Percentiles rank a stretch among this genome's conserved stretches.
These are phyloP conservation scores for Tiphia femorata DNA, from an alignment of 2,888 invertebrate species.

Conservation along the genomic window DNA sequence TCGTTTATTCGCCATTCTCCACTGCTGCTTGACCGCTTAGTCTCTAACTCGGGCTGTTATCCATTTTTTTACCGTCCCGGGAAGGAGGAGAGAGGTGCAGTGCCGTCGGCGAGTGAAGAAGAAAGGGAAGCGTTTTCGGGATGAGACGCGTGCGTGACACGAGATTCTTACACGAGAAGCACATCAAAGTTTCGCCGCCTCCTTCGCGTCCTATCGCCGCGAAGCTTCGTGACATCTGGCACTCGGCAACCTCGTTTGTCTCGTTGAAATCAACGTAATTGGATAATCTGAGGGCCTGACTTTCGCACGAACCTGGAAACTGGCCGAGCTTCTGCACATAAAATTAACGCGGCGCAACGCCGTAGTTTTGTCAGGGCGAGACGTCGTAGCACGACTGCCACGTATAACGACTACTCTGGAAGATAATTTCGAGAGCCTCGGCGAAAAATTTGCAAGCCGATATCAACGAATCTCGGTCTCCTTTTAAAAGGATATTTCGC, in stretches of 20 bases:
- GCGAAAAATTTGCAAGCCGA: not conserved
- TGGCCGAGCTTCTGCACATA: not conserved
- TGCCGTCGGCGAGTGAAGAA: not conserved
- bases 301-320: conserved; percentile 43
- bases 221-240: conserved; percentile 61
- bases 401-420: no score
- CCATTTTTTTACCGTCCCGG: not conserved
- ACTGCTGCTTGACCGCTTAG: not conserved
- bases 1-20: not conserved
- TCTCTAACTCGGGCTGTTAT: not conserved
- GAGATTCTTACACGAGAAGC: conserved; percentile 45
- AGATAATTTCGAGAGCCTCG: not conserved
- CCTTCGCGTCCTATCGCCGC: conserved; percentile 32
- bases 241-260: conserved; percentile 64
- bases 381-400: not conserved
- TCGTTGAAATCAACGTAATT: conserved; percentile 63
- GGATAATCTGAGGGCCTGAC: conserved; percentile 54
- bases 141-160: conserved; percentile 42
- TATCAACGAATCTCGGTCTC: no score
- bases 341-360: conserved; percentile 13
- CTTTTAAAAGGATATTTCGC: no score
- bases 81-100: no score
- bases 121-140: not conserved
- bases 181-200: conserved; percentile 49
- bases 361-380: not conserved